These are phyloP conservation scores for Nycticorax nycticorax DNA, from an alignment of 2,113 vertebrate genomes.

Conservation along the genomic window DNA sequence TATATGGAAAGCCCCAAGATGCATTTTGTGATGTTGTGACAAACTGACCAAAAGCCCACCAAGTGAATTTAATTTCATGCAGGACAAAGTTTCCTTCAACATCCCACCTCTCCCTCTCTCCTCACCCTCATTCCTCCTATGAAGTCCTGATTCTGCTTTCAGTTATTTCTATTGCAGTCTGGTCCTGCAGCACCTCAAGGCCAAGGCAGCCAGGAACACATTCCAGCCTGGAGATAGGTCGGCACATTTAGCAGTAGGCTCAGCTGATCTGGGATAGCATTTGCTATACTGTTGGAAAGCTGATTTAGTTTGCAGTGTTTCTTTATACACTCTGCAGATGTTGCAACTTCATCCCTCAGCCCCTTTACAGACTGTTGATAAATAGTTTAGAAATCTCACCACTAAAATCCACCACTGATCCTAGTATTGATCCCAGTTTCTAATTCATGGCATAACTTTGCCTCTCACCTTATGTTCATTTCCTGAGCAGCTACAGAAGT, in stretches of 20 bases:
- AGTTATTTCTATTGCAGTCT: neutral
- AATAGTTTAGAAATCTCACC: neutral
- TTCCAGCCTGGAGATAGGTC: neutral
- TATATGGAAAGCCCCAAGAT: neutral
- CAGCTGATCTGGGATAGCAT: neutral
- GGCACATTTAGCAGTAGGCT: neutral
- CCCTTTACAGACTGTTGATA: neutral
- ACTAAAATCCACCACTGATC: neutral
- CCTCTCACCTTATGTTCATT: neutral
- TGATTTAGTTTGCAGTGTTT: neutral
- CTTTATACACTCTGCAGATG: neutral
- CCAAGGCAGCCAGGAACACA: neutral
- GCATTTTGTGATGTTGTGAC: neutral
- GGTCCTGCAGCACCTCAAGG: neutral
- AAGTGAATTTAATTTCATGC: neutral
- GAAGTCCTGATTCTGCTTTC: neutral
- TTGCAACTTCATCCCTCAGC: neutral
- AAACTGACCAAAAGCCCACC: neutral
- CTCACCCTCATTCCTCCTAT: neutral
- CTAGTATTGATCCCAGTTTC: slow-evolving; percentile 16
- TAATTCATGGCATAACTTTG: neutral
- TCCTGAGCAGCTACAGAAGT: neutral
- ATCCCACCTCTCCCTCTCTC: neutral
- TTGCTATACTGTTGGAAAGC: neutral
- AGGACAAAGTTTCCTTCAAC: neutral